Conservation (phyloP, 2,113 vertebrate species). For the Plecotus auritus region DNA sequence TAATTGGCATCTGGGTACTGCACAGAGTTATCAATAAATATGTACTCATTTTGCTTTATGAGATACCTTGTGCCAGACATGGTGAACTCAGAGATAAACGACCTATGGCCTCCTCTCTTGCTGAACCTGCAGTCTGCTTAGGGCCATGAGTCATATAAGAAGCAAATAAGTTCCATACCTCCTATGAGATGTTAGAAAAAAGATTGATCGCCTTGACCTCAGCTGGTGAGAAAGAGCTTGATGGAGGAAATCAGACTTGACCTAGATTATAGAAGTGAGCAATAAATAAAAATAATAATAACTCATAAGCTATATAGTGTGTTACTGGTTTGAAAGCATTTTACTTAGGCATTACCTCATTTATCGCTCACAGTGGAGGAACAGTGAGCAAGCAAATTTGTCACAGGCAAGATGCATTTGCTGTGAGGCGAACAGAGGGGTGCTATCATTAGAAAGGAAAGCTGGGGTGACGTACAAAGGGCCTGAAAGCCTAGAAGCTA, state of each 20-base stretch:
- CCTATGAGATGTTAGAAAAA: background rate
- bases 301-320: background rate
- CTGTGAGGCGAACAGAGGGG: background rate
- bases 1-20: background rate
- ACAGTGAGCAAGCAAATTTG: background rate
- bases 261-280: background rate
- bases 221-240: background rate
- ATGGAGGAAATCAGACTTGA: conserved; percentile 9
- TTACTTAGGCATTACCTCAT: conserved; percentile 36
- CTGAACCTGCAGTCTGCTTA: conserved; percentile 40
- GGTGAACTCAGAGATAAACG: conserved; percentile 31
- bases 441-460: background rate
- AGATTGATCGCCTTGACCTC: conserved; percentile 8
- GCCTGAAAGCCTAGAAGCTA: background rate
- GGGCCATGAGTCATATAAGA: conserved; percentile 45
- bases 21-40: background rate
- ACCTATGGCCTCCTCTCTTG: background rate
- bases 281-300: conserved; percentile 34
- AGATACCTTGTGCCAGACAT: background rate
- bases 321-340: conserved; percentile 39
- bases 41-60: background rate
- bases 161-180: background rate
- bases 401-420: background rate
- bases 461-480: background rate
- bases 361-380: background rate